These are phyloP conservation scores for Psammodynastes pulverulentus DNA, from an alignment of 2,113 vertebrate species.

Conservation along the genomic window DNA sequence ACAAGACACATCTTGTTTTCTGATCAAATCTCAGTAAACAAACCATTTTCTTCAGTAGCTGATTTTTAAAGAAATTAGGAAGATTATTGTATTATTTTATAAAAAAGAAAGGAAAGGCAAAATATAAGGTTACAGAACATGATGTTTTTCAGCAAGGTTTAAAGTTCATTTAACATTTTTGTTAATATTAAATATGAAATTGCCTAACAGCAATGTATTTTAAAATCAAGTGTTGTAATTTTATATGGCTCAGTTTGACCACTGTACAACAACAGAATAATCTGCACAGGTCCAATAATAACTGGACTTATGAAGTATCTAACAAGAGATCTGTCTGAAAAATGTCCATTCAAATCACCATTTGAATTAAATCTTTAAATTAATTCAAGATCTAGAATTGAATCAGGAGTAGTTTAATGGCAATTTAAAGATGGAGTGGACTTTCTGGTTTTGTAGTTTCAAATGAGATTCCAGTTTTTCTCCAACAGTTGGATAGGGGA, in stretches of 20 bases:
- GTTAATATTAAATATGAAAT: neutral
- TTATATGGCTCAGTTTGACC: neutral
- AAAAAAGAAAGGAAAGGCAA: neutral
- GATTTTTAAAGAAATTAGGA: neutral
- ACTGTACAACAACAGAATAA: neutral
- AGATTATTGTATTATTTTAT: neutral
- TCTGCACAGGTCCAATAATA: neutral
- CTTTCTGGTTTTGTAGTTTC: neutral
- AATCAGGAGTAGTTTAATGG: neutral
- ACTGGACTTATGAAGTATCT: neutral
- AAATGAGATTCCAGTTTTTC: neutral
- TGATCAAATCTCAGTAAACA: slow-evolving; percentile 8
- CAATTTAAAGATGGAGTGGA: neutral
- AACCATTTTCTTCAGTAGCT: neutral
- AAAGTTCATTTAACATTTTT: neutral
- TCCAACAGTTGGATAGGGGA: neutral
- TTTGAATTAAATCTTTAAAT: neutral
- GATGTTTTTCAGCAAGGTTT: neutral
- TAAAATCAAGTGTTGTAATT: neutral
- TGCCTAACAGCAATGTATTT: neutral
- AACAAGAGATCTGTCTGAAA: neutral
- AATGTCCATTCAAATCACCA: neutral
- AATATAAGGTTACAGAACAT: neutral
- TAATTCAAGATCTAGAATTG: neutral
- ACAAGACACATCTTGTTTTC: neutral